Evolutionary conservation across 2,888 invertebrate species (phyloP).

Genomic region (Drosophila paracracens): DNA sequence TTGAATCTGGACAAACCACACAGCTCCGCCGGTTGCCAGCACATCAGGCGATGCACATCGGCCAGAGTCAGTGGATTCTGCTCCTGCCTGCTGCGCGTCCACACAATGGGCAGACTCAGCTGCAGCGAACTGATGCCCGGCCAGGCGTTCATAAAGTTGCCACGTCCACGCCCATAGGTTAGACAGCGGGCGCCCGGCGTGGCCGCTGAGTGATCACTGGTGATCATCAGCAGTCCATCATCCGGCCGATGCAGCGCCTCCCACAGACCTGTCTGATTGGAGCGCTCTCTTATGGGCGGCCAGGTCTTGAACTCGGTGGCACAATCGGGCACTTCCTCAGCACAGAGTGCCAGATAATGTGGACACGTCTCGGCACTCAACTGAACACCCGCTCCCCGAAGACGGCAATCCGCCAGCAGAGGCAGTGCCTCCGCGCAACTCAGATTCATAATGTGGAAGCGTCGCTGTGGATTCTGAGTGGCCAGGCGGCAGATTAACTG

Average conservation of each 20-base stretch:
- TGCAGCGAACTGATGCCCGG: slow-evolving; percentile 91
- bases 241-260: slow-evolving; percentile 86
- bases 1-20: slow-evolving; percentile 88
- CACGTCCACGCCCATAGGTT: slow-evolving; percentile 84
- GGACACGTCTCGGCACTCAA: slow-evolving; percentile 91
- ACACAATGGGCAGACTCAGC: slow-evolving; percentile 89
- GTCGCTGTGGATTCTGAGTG: slow-evolving; percentile 56
- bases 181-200: slow-evolving; percentile 87
- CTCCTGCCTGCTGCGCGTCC: slow-evolving; percentile 87
- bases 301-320: slow-evolving; percentile 90
- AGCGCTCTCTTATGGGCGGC: slow-evolving; percentile 88
- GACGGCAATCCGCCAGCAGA: slow-evolving; percentile 85
- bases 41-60: slow-evolving; percentile 87
- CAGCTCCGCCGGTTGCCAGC: slow-evolving; percentile 87
- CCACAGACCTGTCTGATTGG: slow-evolving; percentile 89
- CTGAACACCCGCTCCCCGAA: slow-evolving; percentile 84
- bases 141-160: slow-evolving; percentile 90
- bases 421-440: slow-evolving; percentile 88
- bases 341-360: slow-evolving; percentile 88
- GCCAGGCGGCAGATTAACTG: slow-evolving; percentile 87
- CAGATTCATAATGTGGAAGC: slow-evolving; percentile 89
- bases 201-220: slow-evolving; percentile 90
- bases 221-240: slow-evolving; percentile 87
- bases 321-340: slow-evolving; percentile 88
- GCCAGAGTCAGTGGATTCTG: slow-evolving; percentile 76